phyloP scores from a whole-genome alignment of 2,113 vertebrate genomes.

The Megaleporinus macrocephalus region DNA sequence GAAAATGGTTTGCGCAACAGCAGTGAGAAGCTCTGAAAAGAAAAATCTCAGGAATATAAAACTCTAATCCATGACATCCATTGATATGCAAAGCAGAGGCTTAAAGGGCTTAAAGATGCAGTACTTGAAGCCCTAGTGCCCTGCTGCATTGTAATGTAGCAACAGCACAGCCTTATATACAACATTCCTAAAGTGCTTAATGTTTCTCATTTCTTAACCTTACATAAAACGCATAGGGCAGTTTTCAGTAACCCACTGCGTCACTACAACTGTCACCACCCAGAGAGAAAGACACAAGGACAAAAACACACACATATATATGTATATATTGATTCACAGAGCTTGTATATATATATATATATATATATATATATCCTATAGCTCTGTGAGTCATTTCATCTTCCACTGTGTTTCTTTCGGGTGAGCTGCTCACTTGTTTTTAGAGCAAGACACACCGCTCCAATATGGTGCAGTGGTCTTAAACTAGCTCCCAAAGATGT shows the following conservation, averaged over 20 bases:
- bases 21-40: not conserved
- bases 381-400: no score
- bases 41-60: not conserved
- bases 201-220: not conserved
- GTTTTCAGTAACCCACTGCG: not conserved
- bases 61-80: not conserved
- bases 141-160: not conserved
- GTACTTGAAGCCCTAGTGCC: not conserved
- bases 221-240: no score
- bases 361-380: not conserved
- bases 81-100: no score
- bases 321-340: no score
- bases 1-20: not conserved
- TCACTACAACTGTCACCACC: not conserved
- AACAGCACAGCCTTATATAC: not conserved
- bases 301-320: not conserved
- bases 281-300: not conserved
- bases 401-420: no score
- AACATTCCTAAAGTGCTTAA: not conserved
- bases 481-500: constrained; percentile 78
- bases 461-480: not conserved
- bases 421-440: no score
- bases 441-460: not conserved
- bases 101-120: not conserved
- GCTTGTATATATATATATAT: no score